Base-by-base conservation (phyloP, 2,888 invertebrate genomes). In the Odontomyia ornata region DNA sequence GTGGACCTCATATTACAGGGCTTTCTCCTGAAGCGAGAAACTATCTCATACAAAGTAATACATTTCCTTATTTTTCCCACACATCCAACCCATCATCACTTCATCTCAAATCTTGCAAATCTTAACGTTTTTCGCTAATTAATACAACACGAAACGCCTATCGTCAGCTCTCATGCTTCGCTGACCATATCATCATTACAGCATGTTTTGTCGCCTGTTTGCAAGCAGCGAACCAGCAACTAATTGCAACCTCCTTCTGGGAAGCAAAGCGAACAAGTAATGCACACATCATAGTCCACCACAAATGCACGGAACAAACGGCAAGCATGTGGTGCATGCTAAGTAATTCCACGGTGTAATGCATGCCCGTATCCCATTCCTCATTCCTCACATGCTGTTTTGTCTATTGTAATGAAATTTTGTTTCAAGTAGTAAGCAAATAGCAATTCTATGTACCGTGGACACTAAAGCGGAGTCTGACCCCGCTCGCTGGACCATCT, bases 81-180 rank as follows among this genome's bases (percentile, higher is more conserved):
- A n/a, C n/a, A n/a, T n/a, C n/a, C n/a, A n/a, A n/a, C n/a, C n/a
- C n/a, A n/a, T n/a, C n/a, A n/a, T n/a, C n/a, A n/a, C n/a, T n/a
- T n/a, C n/a, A n/a, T n/a, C n/a, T n/a, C n/a, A n/a, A n/a, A n/a
- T n/a, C n/a, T n/a, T n/a, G n/a, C n/a, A n/a, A n/a, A n/a, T n/a
- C n/a, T n/a, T n/a, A n/a, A n/a, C 15, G 15, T 30, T 69, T 15
- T 11, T 13, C 23, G 46, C 47, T 69, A 69, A 69, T 69, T 43
- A 69, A 69, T n/a, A 69, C 67, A 64, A 64, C n/a, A 69, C 69
- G 30, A 69, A 69, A 11, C n/a, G 69, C 13, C 28, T 27, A 7
- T 23, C 28, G n/a, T 69, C 30, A 69, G 21, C 46, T 64, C 28
- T 69, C 52, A 67, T 69, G 69, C 69, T 69, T 69, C 69, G 69